Evolutionary conservation across 1,140 invertebrate genomes (phyloP).

Genomic region (Caenorhabditis brenneri): DNA sequence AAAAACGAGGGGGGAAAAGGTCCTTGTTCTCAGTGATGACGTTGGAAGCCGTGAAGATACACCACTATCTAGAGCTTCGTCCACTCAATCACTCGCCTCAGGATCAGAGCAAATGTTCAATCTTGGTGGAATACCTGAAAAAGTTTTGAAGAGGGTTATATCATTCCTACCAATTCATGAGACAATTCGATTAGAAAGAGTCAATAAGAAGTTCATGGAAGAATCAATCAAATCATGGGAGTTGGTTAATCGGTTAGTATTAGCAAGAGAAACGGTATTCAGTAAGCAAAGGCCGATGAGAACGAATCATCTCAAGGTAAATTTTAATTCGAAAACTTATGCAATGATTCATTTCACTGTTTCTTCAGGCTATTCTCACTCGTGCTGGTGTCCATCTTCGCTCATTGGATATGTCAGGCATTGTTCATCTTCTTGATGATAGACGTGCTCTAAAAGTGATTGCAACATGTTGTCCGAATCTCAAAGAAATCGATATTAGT

Average conservation of each 20-base stretch:
- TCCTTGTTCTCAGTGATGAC: slow-evolving; percentile 45
- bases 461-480: slow-evolving; percentile 61
- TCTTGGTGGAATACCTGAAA: slow-evolving; percentile 53
- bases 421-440: slow-evolving; percentile 66
- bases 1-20: slow-evolving; percentile 33
- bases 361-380: slow-evolving; percentile 58
- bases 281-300: slow-evolving; percentile 61
- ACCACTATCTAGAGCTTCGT: slow-evolving; percentile 35
- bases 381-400: slow-evolving; percentile 63
- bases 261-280: slow-evolving; percentile 59
- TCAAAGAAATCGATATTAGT: slow-evolving; percentile 53
- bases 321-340: background rate
- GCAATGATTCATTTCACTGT: background rate
- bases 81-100: slow-evolving; percentile 45
- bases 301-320: slow-evolving; percentile 58
- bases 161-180: slow-evolving; percentile 60
- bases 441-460: slow-evolving; percentile 61
- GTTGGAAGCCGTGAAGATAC: slow-evolving; percentile 37
- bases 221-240: slow-evolving; percentile 66
- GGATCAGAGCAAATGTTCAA: background rate
- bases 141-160: slow-evolving; percentile 61
- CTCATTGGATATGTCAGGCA: slow-evolving; percentile 61
- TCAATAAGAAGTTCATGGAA: slow-evolving; percentile 68
- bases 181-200: slow-evolving; percentile 66
- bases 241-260: slow-evolving; percentile 46